Conservation (phyloP, 2,888 invertebrate genomes). For the Amiota minor region DNA sequence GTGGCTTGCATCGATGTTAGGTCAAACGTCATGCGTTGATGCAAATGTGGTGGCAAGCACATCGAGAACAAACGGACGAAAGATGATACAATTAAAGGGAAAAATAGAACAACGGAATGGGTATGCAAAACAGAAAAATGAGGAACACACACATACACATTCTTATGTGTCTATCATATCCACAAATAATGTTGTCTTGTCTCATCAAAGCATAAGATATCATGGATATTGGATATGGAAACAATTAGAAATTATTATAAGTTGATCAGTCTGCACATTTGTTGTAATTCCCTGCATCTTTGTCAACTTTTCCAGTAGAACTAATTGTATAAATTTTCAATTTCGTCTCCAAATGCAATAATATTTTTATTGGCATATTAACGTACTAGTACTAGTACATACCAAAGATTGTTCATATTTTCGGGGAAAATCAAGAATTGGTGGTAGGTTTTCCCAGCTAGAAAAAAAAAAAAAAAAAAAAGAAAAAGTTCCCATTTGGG, state of each 20-base stretch:
- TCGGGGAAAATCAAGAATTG: background rate
- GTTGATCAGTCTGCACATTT: too few relatives aligned
- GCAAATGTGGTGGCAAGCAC: conserved; percentile 14
- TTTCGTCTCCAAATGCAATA: conserved; percentile 14
- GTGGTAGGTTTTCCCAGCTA: conserved; percentile 44
- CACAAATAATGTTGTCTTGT: too few relatives aligned
- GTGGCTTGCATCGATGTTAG: background rate
- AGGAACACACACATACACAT: too few relatives aligned
- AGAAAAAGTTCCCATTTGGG: conserved; percentile 54
- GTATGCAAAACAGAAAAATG: too few relatives aligned
- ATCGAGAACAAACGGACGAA: background rate
- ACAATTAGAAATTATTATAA: too few relatives aligned
- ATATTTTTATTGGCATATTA: background rate
- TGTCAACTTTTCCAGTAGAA: conserved; percentile 18
- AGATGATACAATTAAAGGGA: background rate
- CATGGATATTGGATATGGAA: too few relatives aligned
- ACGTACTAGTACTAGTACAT: too few relatives aligned
- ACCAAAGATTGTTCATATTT: too few relatives aligned
- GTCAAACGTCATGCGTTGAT: conserved; percentile 26
- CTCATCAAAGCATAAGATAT: too few relatives aligned
- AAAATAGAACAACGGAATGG: background rate
- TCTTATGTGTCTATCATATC: too few relatives aligned
- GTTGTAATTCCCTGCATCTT: background rate
- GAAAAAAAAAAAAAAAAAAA: too few relatives aligned
- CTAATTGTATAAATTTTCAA: conserved; percentile 34